These are phyloP conservation scores for Drosophila jambulina DNA, from an alignment of 1,140 invertebrate species.

Conservation along the genomic window DNA sequence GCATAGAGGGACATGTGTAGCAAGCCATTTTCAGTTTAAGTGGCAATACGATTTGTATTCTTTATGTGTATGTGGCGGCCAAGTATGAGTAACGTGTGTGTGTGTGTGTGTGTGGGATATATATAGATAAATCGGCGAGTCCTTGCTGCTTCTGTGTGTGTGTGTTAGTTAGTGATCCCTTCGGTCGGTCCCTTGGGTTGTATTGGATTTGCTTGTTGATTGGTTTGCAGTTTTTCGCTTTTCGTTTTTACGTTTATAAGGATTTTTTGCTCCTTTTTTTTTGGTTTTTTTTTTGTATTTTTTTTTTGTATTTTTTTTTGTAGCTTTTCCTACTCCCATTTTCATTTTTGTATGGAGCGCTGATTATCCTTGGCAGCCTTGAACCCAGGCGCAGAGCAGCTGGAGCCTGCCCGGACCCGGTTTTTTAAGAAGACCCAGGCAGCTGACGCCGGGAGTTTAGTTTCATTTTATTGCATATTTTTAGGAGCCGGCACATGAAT, in stretches of 20 bases:
- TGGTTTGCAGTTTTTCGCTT: conserved; percentile 66
- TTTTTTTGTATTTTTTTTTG: neutral
- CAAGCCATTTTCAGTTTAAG: conserved; percentile 78
- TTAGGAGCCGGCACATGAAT: conserved; percentile 68
- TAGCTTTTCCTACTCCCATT: conserved; percentile 6
- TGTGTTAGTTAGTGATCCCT: conserved; percentile 67
- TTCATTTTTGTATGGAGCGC: conserved; percentile 45
- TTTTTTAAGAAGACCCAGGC: conserved; percentile 6
- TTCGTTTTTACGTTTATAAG: conserved; percentile 6
- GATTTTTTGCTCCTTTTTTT: neutral
- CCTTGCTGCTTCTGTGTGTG: conserved; percentile 15
- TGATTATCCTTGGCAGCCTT: conserved; percentile 44
- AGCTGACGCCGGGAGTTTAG: conserved; percentile 66
- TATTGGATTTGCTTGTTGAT: conserved; percentile 81
- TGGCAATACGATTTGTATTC: conserved; percentile 82
- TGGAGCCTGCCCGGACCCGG: neutral
- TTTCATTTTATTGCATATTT: conserved; percentile 80
- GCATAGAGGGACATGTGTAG: conserved; percentile 63
- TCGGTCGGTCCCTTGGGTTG: conserved; percentile 61
- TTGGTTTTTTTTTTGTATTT: neutral
- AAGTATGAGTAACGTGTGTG: conserved; percentile 14
- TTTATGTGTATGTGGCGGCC: conserved; percentile 54
- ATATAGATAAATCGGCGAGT: conserved; percentile 5
- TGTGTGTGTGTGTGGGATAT: conserved; percentile 3
- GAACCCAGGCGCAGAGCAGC: neutral